phyloP scores from a whole-genome alignment of 2,888 invertebrate species.

The Aromia moschata region DNA sequence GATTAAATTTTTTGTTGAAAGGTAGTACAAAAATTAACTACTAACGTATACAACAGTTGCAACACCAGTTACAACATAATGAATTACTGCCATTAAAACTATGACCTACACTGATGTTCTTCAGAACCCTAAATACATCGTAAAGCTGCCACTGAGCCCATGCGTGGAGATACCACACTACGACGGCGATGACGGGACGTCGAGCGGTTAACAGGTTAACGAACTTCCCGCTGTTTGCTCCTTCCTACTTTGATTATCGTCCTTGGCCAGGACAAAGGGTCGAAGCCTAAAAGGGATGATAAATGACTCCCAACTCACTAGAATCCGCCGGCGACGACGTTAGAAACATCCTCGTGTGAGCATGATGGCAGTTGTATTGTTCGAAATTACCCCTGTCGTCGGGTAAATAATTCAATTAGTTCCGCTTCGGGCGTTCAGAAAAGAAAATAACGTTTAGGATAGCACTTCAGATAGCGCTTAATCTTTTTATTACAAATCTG shows the following conservation, averaged over 20 bases:
- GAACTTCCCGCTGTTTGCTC: slow-evolving; percentile 33
- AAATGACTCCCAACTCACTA: slow-evolving; percentile 42
- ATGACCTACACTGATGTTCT: no score
- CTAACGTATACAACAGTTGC: no score
- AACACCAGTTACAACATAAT: no score
- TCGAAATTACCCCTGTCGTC: slow-evolving; percentile 8
- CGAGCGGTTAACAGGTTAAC: slow-evolving; percentile 28
- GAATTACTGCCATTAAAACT: no score
- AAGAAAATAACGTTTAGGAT: neutral
- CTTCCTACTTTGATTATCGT: slow-evolving; percentile 46
- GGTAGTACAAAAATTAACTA: no score
- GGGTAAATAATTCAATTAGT: neutral
- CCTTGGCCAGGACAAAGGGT: slow-evolving; percentile 50
- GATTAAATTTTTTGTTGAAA: no score
- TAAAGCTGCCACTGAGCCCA: no score
- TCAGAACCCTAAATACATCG: no score
- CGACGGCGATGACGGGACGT: no score
- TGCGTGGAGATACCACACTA: neutral
- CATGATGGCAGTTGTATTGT: slow-evolving; percentile 3
- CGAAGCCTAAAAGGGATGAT: slow-evolving; percentile 47
- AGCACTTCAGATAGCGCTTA: neutral
- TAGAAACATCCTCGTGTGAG: no score
- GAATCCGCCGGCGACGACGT: neutral
- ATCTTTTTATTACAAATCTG: no score
- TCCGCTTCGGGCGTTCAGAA: neutral